Percentiles rank a stretch among this genome's conserved stretches.
phyloP scores from a whole-genome alignment of 2,888 invertebrate species.

The Phalera bucephala region DNA sequence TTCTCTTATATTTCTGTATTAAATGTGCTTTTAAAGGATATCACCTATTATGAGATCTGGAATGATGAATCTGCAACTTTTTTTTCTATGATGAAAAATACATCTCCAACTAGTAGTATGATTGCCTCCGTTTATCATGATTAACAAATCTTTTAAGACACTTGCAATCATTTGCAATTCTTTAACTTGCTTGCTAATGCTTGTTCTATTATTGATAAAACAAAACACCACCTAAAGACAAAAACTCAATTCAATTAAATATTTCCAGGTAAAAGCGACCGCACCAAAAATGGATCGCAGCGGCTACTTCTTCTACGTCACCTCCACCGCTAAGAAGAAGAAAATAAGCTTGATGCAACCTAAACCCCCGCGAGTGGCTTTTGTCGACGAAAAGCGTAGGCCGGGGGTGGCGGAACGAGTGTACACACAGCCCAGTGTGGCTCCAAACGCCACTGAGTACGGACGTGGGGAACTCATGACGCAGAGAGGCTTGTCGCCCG shows the following conservation, averaged over 20 bases:
- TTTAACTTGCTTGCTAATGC: no score
- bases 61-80: no score
- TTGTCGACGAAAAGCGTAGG: constrained; percentile 67
- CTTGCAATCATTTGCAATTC: no score
- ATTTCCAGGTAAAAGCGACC: constrained; percentile 69
- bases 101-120: no score
- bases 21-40: no score
- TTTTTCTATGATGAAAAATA: no score
- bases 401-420: constrained; percentile 68
- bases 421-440: constrained; percentile 54
- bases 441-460: constrained; percentile 52
- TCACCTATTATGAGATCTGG: no score
- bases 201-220: no score
- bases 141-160: no score
- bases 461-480: constrained; percentile 62
- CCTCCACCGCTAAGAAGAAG: constrained; percentile 80
- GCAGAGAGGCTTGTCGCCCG: constrained; percentile 60
- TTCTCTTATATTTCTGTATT: no score
- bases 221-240: no score
- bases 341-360: constrained; percentile 79
- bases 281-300: constrained; percentile 78
- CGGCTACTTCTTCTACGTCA: constrained; percentile 77
- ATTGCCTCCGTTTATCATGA: no score
- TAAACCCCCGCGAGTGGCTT: constrained; percentile 72
- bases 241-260: constrained; percentile 1